These are phyloP conservation scores for Lepidonotus clava DNA, from an alignment of 2,888 invertebrate genomes.

Conservation along the genomic window DNA sequence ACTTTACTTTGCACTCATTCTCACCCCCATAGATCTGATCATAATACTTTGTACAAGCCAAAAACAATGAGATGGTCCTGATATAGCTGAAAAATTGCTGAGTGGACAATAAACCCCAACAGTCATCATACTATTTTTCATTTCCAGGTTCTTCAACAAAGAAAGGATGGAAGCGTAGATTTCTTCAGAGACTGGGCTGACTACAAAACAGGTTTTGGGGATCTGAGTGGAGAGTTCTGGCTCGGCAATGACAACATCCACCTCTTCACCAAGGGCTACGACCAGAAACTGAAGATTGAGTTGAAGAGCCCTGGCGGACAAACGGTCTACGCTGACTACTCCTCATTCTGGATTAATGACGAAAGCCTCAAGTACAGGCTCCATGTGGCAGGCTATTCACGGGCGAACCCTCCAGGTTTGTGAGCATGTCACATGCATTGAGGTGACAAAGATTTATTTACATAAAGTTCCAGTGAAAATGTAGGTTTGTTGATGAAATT, in stretches of 20 bases:
- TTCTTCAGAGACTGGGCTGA: conserved; percentile 45
- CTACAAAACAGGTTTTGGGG: conserved; percentile 57
- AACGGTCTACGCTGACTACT: conserved; percentile 58
- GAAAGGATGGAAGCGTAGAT: not conserved
- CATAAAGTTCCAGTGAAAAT: too few species aligned
- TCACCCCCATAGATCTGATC: too few species aligned
- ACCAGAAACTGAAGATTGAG: conserved; percentile 62
- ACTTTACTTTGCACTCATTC: too few species aligned
- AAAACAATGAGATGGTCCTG: not conserved
- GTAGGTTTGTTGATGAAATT: too few species aligned
- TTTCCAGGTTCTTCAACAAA: conserved; percentile 2
- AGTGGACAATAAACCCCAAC: too few species aligned
- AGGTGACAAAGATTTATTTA: too few species aligned
- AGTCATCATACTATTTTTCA: too few species aligned
- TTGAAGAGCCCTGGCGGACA: conserved; percentile 62
- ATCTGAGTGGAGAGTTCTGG: conserved; percentile 63
- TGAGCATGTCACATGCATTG: too few species aligned
- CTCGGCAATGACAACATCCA: conserved; percentile 65
- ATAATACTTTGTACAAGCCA: too few species aligned
- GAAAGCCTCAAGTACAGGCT: not conserved
- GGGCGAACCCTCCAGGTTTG: not conserved
- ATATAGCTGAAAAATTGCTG: not conserved
- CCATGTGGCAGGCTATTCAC: not conserved
- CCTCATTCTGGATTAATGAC: not conserved
- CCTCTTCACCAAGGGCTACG: conserved; percentile 62